phyloP scores from a whole-genome alignment of 53 echinoderm and acorn worm genomes.

The Zoroaster sp. region DNA sequence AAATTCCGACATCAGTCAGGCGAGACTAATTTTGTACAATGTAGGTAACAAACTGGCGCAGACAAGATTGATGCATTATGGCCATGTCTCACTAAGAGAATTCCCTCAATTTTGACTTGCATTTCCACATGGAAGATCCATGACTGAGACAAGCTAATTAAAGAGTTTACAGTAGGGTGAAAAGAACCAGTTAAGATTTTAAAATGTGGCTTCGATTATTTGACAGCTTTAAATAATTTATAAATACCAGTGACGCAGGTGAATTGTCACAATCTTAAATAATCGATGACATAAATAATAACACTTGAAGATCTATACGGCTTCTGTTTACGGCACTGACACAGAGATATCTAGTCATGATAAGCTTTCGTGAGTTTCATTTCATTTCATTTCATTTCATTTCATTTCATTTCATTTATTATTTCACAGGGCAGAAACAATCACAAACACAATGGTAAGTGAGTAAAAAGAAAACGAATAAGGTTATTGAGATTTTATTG shows the following conservation, averaged over 20 bases:
- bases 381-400: too few species aligned
- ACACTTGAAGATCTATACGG: too few species aligned
- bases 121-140: not conserved
- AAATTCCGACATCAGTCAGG: slow-evolving; percentile 36
- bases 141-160: not conserved
- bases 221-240: not conserved
- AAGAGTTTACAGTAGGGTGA: not conserved
- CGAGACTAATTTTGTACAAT: slow-evolving; percentile 35
- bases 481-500: too few species aligned
- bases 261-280: not conserved
- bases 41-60: not conserved
- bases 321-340: too few species aligned
- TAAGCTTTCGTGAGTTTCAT: too few species aligned
- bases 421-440: too few species aligned
- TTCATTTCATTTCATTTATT: too few species aligned
- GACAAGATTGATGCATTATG: not conserved
- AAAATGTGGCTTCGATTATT: not conserved
- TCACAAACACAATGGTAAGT: too few species aligned
- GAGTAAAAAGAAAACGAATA: too few species aligned
- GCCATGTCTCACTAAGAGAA: not conserved
- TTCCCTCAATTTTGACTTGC: not conserved
- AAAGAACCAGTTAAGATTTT: not conserved
- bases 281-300: too few species aligned
- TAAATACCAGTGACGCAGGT: not conserved
- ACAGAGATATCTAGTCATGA: too few species aligned